These are phyloP conservation scores for Phymatocera aterrima DNA, from an alignment of 2,888 invertebrate genomes.

Conservation along the genomic window DNA sequence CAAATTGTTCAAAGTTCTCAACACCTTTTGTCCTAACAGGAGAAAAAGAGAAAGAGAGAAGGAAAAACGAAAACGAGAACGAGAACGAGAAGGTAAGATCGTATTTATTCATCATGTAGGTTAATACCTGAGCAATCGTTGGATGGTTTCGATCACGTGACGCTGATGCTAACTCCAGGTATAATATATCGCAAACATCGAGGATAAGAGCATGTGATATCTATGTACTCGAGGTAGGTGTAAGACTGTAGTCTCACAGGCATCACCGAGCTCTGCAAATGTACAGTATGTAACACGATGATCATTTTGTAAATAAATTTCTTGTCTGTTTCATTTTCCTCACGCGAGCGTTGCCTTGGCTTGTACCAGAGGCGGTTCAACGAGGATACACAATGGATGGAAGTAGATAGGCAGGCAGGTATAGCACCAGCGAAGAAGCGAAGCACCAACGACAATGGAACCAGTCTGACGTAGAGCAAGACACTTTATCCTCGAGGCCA, in stretches of 20 bases:
- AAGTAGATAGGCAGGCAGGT: too few species aligned
- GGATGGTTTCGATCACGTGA: not conserved
- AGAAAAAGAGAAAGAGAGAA: too few species aligned
- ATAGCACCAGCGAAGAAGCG: too few species aligned
- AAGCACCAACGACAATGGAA: not conserved
- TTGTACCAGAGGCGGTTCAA: too few species aligned
- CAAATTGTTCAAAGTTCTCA: too few species aligned
- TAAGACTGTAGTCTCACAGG: too few species aligned
- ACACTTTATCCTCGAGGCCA: not conserved
- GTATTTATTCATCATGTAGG: not conserved
- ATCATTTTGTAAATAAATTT: slow-evolving; percentile 24
- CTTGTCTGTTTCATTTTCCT: too few species aligned
- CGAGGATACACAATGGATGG: too few species aligned
- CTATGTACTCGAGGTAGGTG: not conserved
- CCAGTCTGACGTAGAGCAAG: not conserved
- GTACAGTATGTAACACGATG: slow-evolving; percentile 1
- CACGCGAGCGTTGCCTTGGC: too few species aligned
- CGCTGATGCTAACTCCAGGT: too few species aligned
- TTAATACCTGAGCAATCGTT: not conserved
- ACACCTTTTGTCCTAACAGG: too few species aligned
- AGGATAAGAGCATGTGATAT: slow-evolving; percentile 66
- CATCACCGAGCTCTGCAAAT: not conserved
- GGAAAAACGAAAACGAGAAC: too few species aligned
- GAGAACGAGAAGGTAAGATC: not conserved
- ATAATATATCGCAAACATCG: slow-evolving; percentile 57